phyloP scores from a whole-genome alignment of 2,797 vertebrate genomes.

The Gouania willdenowi region DNA sequence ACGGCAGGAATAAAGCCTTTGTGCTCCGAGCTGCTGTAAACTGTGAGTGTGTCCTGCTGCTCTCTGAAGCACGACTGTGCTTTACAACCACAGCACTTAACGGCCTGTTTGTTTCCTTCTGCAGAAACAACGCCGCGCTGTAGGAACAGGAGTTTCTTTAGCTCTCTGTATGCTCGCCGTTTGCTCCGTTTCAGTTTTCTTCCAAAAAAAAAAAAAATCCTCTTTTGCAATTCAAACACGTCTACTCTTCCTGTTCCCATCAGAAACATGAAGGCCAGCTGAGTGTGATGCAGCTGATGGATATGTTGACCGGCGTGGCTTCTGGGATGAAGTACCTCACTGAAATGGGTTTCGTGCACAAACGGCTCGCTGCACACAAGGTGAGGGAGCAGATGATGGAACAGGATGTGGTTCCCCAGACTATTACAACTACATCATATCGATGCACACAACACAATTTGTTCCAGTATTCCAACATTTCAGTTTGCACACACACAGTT shows the following conservation, averaged over 20 bases:
- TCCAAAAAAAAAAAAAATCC: too few relatives aligned
- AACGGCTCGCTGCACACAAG: constrained; percentile 88
- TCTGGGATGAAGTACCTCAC: constrained; percentile 96
- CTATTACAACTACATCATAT: too few relatives aligned
- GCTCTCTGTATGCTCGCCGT: too few relatives aligned
- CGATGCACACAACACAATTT: constrained; percentile 7
- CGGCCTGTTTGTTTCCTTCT: constrained; percentile 53
- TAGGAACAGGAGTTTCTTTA: constrained; percentile 12
- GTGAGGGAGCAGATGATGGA: constrained; percentile 39
- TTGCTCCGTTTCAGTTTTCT: too few relatives aligned
- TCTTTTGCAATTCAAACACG: too few relatives aligned
- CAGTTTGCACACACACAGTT: constrained; percentile 1
- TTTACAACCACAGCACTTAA: constrained; percentile 52
- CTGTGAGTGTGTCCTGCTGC: constrained; percentile 32
- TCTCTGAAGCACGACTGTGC: constrained; percentile 28
- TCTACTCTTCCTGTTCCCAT: too few relatives aligned
- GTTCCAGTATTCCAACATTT: constrained; percentile 10
- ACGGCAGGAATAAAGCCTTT: constrained; percentile 37
- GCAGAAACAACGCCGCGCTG: constrained; percentile 12
- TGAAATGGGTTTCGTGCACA: constrained; percentile 94
- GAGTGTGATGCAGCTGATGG: constrained; percentile 81
- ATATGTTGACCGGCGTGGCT: constrained; percentile 85
- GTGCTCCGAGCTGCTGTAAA: constrained; percentile 31
- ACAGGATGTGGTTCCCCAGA: too few relatives aligned
- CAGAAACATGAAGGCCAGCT: constrained; percentile 92